These are phyloP conservation scores for Amiota mariae DNA, from an alignment of 2,888 invertebrate species.

Conservation along the genomic window DNA sequence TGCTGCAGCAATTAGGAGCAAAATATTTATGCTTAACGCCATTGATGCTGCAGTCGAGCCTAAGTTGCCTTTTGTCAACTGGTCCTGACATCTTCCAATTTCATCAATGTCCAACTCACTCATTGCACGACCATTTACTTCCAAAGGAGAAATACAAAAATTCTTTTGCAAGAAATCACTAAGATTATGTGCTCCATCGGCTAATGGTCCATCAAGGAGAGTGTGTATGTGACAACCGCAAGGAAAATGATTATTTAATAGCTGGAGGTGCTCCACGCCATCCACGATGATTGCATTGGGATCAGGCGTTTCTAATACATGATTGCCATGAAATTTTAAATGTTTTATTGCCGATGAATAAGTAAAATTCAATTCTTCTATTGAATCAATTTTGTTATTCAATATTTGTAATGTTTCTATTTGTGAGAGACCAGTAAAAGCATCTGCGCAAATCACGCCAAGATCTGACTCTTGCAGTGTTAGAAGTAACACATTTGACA, in stretches of 20 bases:
- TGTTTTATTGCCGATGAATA: constrained; percentile 82
- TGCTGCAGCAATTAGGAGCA: constrained; percentile 65
- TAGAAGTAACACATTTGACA: constrained; percentile 83
- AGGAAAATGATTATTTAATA: constrained; percentile 87
- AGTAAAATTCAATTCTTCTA: constrained; percentile 83
- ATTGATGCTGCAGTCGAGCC: constrained; percentile 75
- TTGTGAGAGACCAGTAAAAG: constrained; percentile 83
- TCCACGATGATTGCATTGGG: constrained; percentile 81
- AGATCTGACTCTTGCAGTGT: constrained; percentile 88
- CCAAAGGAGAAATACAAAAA: constrained; percentile 89
- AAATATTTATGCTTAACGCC: constrained; percentile 65
- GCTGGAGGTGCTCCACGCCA: constrained; percentile 82
- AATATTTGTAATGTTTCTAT: constrained; percentile 84
- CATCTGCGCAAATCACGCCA: constrained; percentile 82
- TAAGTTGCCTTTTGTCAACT: constrained; percentile 79
- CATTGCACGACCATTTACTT: constrained; percentile 86
- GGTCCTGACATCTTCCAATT: constrained; percentile 81
- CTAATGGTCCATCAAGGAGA: constrained; percentile 83
- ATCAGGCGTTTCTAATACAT: constrained; percentile 84
- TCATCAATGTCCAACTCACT: constrained; percentile 79
- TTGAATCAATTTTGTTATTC: constrained; percentile 89
- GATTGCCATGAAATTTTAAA: constrained; percentile 86
- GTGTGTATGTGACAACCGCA: constrained; percentile 90
- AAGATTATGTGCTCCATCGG: constrained; percentile 78
- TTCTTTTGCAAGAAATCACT: constrained; percentile 83